Conservation (phyloP, 2,797 vertebrate genomes). For the Parambassis ranga region DNA sequence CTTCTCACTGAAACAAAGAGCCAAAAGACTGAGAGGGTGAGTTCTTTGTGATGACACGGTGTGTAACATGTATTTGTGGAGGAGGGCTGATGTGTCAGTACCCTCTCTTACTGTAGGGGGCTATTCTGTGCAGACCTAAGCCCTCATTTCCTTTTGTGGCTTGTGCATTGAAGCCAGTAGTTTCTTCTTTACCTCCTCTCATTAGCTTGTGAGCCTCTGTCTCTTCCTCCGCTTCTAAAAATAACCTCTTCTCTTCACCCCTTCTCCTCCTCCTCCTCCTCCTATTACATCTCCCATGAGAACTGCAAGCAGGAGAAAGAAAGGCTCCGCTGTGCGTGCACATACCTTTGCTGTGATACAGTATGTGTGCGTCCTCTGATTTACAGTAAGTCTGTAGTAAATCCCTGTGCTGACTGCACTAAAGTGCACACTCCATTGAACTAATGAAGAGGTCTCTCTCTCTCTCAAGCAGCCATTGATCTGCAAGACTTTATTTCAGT, state of each 20-base stretch:
- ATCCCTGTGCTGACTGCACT: conserved; percentile 38
- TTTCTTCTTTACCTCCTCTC: conserved; percentile 39
- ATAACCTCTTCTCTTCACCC: conserved; percentile 39
- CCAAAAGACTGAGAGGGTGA: too few species aligned
- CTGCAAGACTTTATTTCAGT: conserved; percentile 41
- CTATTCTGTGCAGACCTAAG: neutral
- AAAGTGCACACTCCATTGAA: conserved; percentile 44
- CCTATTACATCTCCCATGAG: conserved; percentile 39
- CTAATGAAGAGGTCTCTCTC: conserved; percentile 66
- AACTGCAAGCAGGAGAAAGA: conserved; percentile 17
- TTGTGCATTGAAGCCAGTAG: neutral
- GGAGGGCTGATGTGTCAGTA: neutral
- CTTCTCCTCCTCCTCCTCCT: conserved; percentile 21
- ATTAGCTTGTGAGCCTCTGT: conserved; percentile 42
- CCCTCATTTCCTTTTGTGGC: neutral
- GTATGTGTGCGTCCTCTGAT: conserved; percentile 30
- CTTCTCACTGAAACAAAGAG: too few species aligned
- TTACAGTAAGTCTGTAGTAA: conserved; percentile 45
- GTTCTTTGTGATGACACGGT: neutral
- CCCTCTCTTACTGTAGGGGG: neutral
- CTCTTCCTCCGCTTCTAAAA: conserved; percentile 55
- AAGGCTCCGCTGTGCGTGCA: neutral
- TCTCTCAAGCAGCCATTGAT: conserved; percentile 56
- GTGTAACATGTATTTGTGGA: neutral
- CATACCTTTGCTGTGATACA: neutral